Evolutionary conservation across 2,797 vertebrate species (phyloP), one percentile per base, ranked within the genome.

Genomic region (Helostoma temminkii): DNA sequence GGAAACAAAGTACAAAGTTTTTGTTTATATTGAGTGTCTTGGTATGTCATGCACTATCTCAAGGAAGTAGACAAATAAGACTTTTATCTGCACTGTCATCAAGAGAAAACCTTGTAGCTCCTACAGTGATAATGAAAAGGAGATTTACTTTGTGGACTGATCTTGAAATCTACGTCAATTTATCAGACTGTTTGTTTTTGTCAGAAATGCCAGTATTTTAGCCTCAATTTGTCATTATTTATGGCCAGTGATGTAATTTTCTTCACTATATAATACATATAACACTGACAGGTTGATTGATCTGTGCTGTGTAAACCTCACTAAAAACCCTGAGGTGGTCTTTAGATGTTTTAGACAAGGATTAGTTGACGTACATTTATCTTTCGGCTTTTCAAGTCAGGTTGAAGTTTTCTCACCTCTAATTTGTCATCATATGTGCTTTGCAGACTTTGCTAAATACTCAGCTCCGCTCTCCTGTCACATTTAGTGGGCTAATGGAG

Each of bases 361-460:
- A 83, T 85, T 86, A 86, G 70, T 57, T 56, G 49, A 55, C 53
- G 58, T 28, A 39, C 88, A 91, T 91, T 88, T 65, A 88, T 92
- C 88, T 88, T 85, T 66, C n/a, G 59, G 62, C 80, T 78, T 87
- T 90, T 88, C 76, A 88, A 81, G 83, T 77, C 25, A 3, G 28
- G 26, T 46, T 85, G 88, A 88, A 49, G 45, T 86, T 87, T 86
- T 84, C 78, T 85, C 66, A 78, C 70, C 55, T 65, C 71, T 67
- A 88, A 91, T 92, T 91, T 87, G 79, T 91, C 90, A 88, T 84
- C 59, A 67, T 81, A 81, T 78, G 66, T 69, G 68, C n/a, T 71
- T 71, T 32, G n/a, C 60, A 64, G 80, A 80, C 84, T 83, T 68
- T 15, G 43, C 75, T 55, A 45, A 71, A 74, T 62, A 52, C 61